Evolutionary conservation across 2,113 vertebrate genomes (phyloP), one percentile per base, ranked within the genome.

Genomic region (Gallinago jamesoni): DNA sequence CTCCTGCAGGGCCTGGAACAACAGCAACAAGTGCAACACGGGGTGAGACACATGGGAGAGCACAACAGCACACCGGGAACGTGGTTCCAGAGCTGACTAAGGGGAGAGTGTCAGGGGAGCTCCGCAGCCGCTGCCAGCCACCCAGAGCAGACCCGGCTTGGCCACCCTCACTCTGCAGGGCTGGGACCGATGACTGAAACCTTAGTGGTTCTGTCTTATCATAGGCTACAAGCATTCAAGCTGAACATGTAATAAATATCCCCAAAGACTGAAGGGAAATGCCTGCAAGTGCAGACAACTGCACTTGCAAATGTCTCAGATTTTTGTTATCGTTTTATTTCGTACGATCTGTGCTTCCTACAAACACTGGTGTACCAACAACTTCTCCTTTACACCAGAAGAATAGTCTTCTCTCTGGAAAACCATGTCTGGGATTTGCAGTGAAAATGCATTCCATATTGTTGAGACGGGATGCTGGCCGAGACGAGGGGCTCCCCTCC

Each of bases 1-100:
- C 10, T 98, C 98, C 96, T 99, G 98, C 81, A 99, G 93, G 93
- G 93, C 97, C 99, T 99, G 98, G 25, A 98, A 98, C 47, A 17
- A 94, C 1, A 79, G 5, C 78, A 94, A 88, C 3, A 5, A 87
- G 31, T 50, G 86, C 81, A 96, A 87, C 73, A 84, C 31, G 63
- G 47, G 37, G 8, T 96, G n/a, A 96, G 91, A 59, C 84, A 68
- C 6, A 7, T 0, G 20, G 56, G 5, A 35, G 1, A 37, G 66
- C 76, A 90, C 41, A n/a, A 52, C 3, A 93, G 35, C 53, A 6
- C 11, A 7, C 2, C 13, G 78, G 56, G 17, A 4, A 85, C 2
- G 1, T 15, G 7, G 3, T 10, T 52, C n/a, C 33, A 9, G 16
- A 68, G 66, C 48, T 37, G 56, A n/a, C 39, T 12, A 37, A 72